phyloP scores from a whole-genome alignment of 2,797 vertebrate species.

The Sebastes wilsoni region DNA sequence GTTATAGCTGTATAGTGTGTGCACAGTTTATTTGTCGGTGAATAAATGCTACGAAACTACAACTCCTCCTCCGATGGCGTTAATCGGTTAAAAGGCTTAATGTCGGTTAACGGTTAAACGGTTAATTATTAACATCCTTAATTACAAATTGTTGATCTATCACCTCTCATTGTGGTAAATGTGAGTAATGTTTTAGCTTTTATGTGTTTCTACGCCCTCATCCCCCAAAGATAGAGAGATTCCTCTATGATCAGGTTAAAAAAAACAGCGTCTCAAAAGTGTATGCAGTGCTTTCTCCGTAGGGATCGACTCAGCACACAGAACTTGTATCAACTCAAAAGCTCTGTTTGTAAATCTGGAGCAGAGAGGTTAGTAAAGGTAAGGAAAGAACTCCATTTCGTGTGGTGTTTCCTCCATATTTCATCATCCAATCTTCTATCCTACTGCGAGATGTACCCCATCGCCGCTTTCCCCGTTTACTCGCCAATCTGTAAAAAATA shows the following conservation, averaged over 20 bases:
- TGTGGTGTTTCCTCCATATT: conserved; percentile 62
- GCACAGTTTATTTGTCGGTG: no score
- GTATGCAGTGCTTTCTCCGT: conserved; percentile 1
- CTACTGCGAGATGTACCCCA: conserved; percentile 36
- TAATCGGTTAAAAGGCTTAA: no score
- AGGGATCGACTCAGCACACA: conserved; percentile 29
- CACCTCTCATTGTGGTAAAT: background rate
- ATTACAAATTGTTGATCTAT: no score
- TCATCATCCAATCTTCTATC: conserved; percentile 71
- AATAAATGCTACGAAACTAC: no score
- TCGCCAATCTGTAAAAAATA: conserved; percentile 41
- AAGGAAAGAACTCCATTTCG: conserved; percentile 32
- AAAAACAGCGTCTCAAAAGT: conserved; percentile 14
- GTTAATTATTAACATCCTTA: no score
- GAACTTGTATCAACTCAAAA: conserved; percentile 24
- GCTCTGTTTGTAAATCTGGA: conserved; percentile 22
- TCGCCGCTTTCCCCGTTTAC: conserved; percentile 26
- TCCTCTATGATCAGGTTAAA: conserved; percentile 4
- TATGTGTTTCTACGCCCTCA: background rate
- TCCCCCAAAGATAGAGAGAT: background rate
- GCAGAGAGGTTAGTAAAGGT: conserved; percentile 44
- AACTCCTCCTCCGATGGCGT: no score
- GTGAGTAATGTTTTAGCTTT: background rate
- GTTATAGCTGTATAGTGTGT: no score
- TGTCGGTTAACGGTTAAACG: accelerated